A percentile compares a stretch with the other conserved stretches of the same genome.
These are phyloP conservation scores for Teleogryllus oceanicus DNA, from an alignment of 2,888 invertebrate genomes.

Conservation along the genomic window DNA sequence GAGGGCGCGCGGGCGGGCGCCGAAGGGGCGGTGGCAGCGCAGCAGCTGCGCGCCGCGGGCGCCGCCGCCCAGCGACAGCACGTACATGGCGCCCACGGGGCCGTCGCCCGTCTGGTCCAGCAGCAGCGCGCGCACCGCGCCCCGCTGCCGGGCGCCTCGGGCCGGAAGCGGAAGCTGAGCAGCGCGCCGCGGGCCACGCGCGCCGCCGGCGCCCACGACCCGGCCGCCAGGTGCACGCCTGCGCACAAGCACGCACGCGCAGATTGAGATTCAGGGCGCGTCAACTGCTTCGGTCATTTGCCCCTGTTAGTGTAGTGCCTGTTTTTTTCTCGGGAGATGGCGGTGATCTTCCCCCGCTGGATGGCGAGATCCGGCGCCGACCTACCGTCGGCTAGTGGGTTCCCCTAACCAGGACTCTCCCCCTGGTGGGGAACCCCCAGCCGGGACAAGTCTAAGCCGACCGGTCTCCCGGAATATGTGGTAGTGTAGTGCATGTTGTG, in stretches of 20 bases:
- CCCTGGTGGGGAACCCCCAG: no score
- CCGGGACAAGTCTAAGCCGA: no score
- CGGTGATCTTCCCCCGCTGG: no score
- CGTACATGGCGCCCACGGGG: slow-evolving; percentile 7
- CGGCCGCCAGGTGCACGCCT: background rate
- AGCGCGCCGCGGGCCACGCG: background rate
- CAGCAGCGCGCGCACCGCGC: background rate
- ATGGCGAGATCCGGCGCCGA: no score
- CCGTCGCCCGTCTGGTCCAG: background rate
- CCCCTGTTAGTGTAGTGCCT: no score
- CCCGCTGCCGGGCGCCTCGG: background rate
- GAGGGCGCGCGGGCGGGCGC: background rate
- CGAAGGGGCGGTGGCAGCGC: background rate
- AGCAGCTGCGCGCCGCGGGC: background rate
- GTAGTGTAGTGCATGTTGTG: no score
- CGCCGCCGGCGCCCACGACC: background rate
- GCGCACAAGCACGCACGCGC: background rate
- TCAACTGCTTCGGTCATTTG: no score
- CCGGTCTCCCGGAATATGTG: no score
- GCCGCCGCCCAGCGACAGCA: background rate
- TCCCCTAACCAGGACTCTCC: no score
- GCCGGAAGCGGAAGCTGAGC: background rate
- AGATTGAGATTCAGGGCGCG: no score
- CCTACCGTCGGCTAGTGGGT: no score
- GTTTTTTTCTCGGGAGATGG: no score